These are phyloP conservation scores for Megathymus violae DNA, from an alignment of 1,140 invertebrate species.

Conservation along the genomic window DNA sequence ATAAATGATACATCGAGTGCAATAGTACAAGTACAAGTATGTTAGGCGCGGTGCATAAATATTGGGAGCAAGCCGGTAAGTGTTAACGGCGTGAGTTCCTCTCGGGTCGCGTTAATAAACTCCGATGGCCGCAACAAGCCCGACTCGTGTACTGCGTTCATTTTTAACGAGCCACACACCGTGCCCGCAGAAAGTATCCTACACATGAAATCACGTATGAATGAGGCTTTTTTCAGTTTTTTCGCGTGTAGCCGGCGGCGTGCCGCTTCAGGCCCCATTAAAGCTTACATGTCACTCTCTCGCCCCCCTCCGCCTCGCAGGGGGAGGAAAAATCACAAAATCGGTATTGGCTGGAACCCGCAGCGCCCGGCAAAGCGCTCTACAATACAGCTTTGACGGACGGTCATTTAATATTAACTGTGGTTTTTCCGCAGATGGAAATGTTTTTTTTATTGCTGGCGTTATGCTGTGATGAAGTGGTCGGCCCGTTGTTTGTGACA, in stretches of 20 bases:
- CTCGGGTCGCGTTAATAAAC: constrained; percentile 75
- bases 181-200: constrained; percentile 80
- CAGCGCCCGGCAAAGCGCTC: constrained; percentile 68
- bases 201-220: constrained; percentile 82
- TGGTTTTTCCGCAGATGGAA: constrained; percentile 82
- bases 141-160: constrained; percentile 69
- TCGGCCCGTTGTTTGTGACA: constrained; percentile 76
- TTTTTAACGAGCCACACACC: constrained; percentile 80
- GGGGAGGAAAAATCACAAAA: constrained; percentile 77
- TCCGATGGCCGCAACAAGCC: constrained; percentile 78
- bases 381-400: constrained; percentile 81
- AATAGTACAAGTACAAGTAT: constrained; percentile 28
- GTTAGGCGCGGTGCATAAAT: constrained; percentile 21
- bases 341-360: constrained; percentile 77
- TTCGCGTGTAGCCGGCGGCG: constrained; percentile 76
- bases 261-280: constrained; percentile 77
- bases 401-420: constrained; percentile 83
- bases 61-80: constrained; percentile 42
- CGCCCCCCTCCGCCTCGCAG: constrained; percentile 35
- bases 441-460: constrained; percentile 80
- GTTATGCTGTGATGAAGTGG: constrained; percentile 80
- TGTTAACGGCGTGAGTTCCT: constrained; percentile 56
- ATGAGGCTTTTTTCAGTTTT: constrained; percentile 81
- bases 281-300: constrained; percentile 81
- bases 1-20: too few relatives aligned